Base-by-base conservation (phyloP, 2,797 vertebrate genomes). In the Sebastes miniatus region DNA sequence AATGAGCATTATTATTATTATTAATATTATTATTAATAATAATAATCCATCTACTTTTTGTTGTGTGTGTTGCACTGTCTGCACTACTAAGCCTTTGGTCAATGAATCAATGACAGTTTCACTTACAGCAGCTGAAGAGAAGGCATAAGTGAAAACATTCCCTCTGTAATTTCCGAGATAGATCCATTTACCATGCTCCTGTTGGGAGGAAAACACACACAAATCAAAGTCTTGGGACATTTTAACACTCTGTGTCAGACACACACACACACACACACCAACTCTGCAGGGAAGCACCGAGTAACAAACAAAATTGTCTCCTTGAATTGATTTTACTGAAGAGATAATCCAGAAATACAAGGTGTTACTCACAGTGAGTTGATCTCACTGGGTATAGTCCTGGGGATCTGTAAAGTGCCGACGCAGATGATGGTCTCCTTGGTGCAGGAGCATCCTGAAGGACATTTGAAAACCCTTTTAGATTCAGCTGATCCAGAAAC, bases 151-250 rank as follows among this genome's bases (percentile, higher is more conserved):
- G 97, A 96, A 93, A 99, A 99, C 96, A 98, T 98, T 61, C 96
- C 97, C 91, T 99, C 98, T 90, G 97, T 97, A 83, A 99, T 97
- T 95, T 99, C 98, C 7, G 94, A 92, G 76, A 99, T 97, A 5
- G 96, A 98, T 83, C 98, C 98, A 93, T 99, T 99, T 2, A 99
- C 97, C 80, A 99, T 93, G 91, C 98, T 99, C 96, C 98, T 99
- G 90, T 18, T 77, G 83, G 73, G 39, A 58, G 10, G 81, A 59
- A 59, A 74, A 82, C 72, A 89, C 69, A 87, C 0, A 76, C 31
- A 83, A 56, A 80, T 67, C 65, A 80, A 54, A 86, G 82, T 71
- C 50, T 68, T 8, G 73, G 67, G 73, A 67, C 83, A 73, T 66
- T 4, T 80, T 24, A 63, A 73, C 77, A 83, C 32, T 61, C 13